Base-by-base conservation (phyloP, 2,888 invertebrate species). In the Stenolophus ochropezus region DNA sequence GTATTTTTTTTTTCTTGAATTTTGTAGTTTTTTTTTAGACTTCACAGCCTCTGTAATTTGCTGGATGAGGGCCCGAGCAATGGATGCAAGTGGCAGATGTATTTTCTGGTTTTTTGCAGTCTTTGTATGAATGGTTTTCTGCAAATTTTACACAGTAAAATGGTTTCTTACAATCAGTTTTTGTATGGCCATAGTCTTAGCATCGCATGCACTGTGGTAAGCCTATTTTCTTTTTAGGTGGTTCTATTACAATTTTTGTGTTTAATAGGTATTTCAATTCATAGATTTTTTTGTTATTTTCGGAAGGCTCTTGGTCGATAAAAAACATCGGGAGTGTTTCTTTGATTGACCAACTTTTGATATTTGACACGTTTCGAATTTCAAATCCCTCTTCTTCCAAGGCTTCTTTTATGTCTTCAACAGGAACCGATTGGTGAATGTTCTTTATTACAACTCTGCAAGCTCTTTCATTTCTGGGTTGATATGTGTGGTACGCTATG, bases 281-380 rank as follows among this genome's bases (percentile, higher is more conserved):
- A 42, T 81, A 84, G 2, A 85, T 82, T 4, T 81, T 42, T 47
- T 83, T 84, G 61, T 82, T 82, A 11, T 80, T 84, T 21, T 49
- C 4, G 11, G 49, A 61, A 4, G 82, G 82, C 75, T 82, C 81
- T 6, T 84, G 42, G 20, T 85, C 83, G 3, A 84, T 82, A 8
- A 82, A 84, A 58, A 82, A 84, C 8, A 84, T 53, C 4, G 82
- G 79, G 8, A 84, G 76, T 6, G 80, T 73, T 20, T 80, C 61
- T 71, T 84, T 84, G 2, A 80, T 83, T 53, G 23, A 51, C 18
- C 79, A 18, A 27, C 81, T 58, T 49, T 51, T 18, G 2, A 83
- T 79, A 14, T 84, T 84, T 3, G 61, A 71, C 16, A 84, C 27
- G 20, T 84, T 8, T 49, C n/a, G 49, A 49, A 83, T 82, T 73